Evolutionary conservation across 1,140 invertebrate species (phyloP), one percentile per base, ranked within the genome.

Genomic region (Solenopsis invicta): DNA sequence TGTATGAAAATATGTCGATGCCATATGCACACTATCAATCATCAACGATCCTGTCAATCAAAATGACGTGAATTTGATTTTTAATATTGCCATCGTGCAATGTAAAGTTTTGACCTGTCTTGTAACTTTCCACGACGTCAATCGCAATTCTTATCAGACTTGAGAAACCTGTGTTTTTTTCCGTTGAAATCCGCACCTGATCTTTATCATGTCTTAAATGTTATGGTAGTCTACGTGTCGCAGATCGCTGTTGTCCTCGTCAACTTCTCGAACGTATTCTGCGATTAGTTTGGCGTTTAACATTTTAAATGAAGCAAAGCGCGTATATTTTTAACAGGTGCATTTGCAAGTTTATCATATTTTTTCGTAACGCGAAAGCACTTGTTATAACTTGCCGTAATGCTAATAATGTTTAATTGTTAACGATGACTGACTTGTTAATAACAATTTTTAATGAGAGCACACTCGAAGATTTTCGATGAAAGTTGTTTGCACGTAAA

Each of bases 91-190:
- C 29, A 37, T 48, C 16, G 1, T 24, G 48, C 5, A 21, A 61
- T 45, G 64, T 64, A 24, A 41, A 37, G 48, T 69, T 78, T 66
- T 54, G 29, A 54, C n/a, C 13, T 24, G 3, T 4, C 24, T 21
- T 41, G 77, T 56, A 56, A 81, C 13, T 81, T 81, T 81, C 64
- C 77, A 41, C 64, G 59, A 64, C 24, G 24, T 78, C 61, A 50
- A 48, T 29, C 75, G 61, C 13, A 24, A 45, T 21, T 81, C 77
- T 81, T 69, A 69, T 71, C 77, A 69, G 13, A n/a, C n/a, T n/a
- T n/a, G n/a, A n/a, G n/a, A 45, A 76, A 41, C 62, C 59, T 41
- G 45, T 56, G 34, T 29, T 81, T 56, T 54, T 67, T 56, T 45
- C 29, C 18, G 24, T 18, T 8, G 41, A 41, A 29, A 78, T 52